Conservation (phyloP, 2,113 vertebrate genomes). For the Pomatorhinus ruficollis region DNA sequence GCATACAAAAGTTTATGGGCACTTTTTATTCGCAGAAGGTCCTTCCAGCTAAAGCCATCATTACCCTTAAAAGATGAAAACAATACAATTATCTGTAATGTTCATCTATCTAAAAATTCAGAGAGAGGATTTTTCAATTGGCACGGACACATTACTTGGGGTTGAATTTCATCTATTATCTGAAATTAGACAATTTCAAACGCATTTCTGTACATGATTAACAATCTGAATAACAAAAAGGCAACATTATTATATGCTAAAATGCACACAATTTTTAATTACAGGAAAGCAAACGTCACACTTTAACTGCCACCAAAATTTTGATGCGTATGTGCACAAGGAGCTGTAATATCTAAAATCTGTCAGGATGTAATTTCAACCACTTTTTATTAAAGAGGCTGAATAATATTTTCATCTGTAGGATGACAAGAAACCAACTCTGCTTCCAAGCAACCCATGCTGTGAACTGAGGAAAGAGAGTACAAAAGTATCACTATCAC, state of each 20-base stretch:
- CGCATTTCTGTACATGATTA: neutral
- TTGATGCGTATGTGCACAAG: neutral
- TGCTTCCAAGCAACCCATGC: neutral
- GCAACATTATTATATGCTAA: neutral
- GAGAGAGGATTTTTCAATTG: neutral
- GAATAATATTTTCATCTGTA: neutral
- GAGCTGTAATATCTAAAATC: neutral
- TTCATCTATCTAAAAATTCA: neutral
- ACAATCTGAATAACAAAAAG: neutral
- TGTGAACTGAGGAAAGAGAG: neutral
- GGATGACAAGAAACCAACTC: neutral
- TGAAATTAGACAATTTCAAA: neutral
- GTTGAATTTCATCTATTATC: neutral
- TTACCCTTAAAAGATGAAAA: constrained; percentile 75
- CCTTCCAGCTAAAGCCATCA: constrained; percentile 95
- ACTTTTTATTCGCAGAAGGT: constrained; percentile 94
- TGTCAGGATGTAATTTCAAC: neutral
- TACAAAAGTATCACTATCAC: neutral
- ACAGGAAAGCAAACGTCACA: neutral
- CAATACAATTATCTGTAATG: neutral
- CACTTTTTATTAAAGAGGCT: neutral
- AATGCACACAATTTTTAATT: neutral
- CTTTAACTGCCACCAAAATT: neutral
- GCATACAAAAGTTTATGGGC: constrained; percentile 96
- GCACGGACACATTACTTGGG: neutral